Evolutionary conservation across 2,888 invertebrate species (phyloP).

Genomic region (Epistrophe grossulariae): DNA sequence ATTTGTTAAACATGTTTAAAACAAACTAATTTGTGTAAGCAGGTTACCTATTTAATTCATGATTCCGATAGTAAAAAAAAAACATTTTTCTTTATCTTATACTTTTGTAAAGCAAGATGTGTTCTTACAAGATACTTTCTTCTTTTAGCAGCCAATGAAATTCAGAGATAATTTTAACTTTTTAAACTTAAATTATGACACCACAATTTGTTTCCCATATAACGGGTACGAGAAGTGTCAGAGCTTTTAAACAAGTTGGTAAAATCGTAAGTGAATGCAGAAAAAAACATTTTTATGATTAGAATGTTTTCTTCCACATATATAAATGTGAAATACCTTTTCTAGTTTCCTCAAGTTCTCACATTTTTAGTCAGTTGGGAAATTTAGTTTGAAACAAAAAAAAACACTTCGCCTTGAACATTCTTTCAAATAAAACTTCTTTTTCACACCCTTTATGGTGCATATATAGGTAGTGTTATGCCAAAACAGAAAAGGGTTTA

Average conservation of each 20-base stretch:
- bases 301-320: neutral
- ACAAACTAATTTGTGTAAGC: neutral
- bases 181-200: slow-evolving; percentile 15
- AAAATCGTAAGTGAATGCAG: neutral
- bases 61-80: neutral
- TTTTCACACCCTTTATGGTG: slow-evolving; percentile 5
- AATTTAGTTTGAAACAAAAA: slow-evolving; percentile 12
- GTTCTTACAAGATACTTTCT: neutral
- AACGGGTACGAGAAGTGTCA: neutral
- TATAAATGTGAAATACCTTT: neutral
- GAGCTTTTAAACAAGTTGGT: slow-evolving; percentile 13
- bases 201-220: slow-evolving; percentile 10
- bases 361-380: slow-evolving; percentile 41
- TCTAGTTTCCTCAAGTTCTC: neutral
- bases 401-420: neutral
- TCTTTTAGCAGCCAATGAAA: neutral
- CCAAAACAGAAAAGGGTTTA: slow-evolving; percentile 29
- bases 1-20: too few relatives aligned
- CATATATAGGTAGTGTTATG: slow-evolving; percentile 1
- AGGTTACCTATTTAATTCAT: neutral
- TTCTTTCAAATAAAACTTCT: slow-evolving; percentile 37
- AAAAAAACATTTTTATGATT: slow-evolving; percentile 4
- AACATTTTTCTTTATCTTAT: neutral
- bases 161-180: neutral
- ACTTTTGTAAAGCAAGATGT: neutral